These are phyloP conservation scores for Meriones psammophilus DNA, from an alignment of 2,797 vertebrate genomes.

Conservation along the genomic window DNA sequence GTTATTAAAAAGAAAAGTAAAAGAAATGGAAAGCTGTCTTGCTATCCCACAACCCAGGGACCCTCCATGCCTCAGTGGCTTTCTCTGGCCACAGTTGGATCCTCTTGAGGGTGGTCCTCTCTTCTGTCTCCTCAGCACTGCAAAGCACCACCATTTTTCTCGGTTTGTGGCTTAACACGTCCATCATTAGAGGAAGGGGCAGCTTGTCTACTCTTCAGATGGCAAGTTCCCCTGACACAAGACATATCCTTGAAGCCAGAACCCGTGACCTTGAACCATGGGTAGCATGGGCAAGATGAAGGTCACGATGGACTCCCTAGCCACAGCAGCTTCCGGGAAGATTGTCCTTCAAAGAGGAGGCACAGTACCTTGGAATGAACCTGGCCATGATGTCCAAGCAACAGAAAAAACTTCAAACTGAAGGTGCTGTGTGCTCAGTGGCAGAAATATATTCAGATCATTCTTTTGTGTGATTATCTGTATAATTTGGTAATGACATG, in stretches of 20 bases:
- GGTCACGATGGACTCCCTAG: background rate
- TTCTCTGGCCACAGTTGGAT: background rate
- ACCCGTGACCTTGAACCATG: background rate
- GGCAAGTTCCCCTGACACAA: background rate
- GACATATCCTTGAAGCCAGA: background rate
- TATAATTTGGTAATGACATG: conserved; percentile 9
- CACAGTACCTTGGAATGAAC: background rate
- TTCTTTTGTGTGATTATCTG: conserved; percentile 9
- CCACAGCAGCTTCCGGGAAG: background rate
- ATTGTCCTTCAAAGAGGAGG: background rate
- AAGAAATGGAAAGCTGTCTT: background rate
- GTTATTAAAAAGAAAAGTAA: conserved; percentile 10
- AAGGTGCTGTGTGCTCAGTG: background rate
- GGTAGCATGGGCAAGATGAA: background rate
- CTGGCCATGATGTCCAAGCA: background rate
- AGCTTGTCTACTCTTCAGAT: background rate
- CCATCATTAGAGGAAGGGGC: background rate
- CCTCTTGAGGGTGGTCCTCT: background rate
- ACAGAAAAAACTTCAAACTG: background rate
- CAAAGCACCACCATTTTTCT: background rate
- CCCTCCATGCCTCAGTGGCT: background rate
- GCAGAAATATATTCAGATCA: background rate
- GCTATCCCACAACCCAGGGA: background rate
- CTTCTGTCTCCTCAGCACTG: background rate
- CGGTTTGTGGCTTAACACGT: background rate